Percentiles rank a stretch among this genome's conserved stretches.
These are phyloP conservation scores for Spicauda simplicius DNA, from an alignment of 2,888 invertebrate species.

Conservation along the genomic window DNA sequence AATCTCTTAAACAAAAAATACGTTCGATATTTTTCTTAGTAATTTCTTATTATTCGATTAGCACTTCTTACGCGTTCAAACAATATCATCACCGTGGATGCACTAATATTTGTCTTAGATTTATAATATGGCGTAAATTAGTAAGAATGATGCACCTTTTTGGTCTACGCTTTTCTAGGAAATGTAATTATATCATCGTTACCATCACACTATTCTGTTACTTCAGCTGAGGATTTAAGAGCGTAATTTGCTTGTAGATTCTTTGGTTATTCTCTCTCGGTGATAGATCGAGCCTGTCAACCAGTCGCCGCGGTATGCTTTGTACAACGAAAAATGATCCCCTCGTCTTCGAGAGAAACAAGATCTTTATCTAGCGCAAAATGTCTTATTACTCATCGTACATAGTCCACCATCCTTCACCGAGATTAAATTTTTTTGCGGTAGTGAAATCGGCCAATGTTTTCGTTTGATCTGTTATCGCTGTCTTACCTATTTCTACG, in stretches of 20 bases:
- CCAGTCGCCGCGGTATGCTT: constrained; percentile 50
- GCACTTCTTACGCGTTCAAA: neutral
- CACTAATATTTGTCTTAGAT: neutral
- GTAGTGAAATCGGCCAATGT: neutral
- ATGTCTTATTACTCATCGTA: constrained; percentile 58
- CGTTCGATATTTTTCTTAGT: too few species aligned
- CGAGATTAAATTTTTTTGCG: constrained; percentile 13
- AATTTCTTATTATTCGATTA: neutral
- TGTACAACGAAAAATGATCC: constrained; percentile 63
- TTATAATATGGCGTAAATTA: constrained; percentile 24
- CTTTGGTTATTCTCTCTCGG: constrained; percentile 42
- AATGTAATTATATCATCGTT: constrained; percentile 30
- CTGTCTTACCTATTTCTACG: neutral
- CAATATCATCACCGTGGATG: neutral
- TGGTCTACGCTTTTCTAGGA: constrained; percentile 28
- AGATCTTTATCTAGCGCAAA: constrained; percentile 63
- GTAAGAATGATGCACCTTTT: constrained; percentile 33
- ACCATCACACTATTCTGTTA: constrained; percentile 12
- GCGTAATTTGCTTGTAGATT: constrained; percentile 39
- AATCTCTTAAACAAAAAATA: too few species aligned
- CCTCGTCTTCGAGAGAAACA: constrained; percentile 50
- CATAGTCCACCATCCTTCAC: constrained; percentile 21
- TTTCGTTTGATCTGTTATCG: neutral
- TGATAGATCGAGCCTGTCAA: constrained; percentile 67
- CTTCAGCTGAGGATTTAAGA: constrained; percentile 22